Evolutionary conservation across 2,113 vertebrate genomes (phyloP).

Genomic region (Phocoena sinus): DNA sequence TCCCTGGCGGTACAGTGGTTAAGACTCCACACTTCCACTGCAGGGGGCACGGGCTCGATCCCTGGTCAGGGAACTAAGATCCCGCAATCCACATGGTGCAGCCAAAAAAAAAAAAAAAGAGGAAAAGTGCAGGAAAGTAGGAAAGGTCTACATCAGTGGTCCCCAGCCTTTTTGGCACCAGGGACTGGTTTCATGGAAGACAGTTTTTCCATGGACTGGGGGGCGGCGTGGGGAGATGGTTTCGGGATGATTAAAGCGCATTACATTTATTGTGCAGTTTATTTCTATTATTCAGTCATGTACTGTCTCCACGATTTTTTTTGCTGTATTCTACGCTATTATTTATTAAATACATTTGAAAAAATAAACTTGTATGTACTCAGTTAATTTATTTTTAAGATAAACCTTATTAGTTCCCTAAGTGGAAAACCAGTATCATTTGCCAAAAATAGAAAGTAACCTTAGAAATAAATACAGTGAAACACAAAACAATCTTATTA

Average conservation of each 20-base stretch:
- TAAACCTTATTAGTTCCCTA: background rate
- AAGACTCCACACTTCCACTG: background rate
- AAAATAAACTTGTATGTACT: background rate
- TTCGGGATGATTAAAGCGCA: too few species aligned
- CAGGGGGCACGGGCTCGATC: background rate
- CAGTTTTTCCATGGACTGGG: too few species aligned
- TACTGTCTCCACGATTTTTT: background rate
- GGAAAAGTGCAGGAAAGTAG: background rate
- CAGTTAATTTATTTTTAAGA: constrained; percentile 1
- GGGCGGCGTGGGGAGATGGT: too few species aligned
- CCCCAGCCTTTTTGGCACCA: too few species aligned
- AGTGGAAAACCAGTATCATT: background rate
- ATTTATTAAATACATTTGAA: background rate
- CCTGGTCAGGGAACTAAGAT: background rate
- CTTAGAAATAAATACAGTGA: constrained; percentile 14
- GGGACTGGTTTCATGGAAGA: too few species aligned
- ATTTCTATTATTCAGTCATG: background rate
- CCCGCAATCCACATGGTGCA: rapidly evolving
- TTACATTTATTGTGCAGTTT: too few species aligned
- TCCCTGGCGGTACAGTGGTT: background rate
- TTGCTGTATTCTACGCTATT: background rate
- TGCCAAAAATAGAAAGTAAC: background rate
- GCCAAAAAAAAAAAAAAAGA: background rate
- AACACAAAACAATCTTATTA: background rate
- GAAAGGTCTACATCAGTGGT: too few species aligned